Evolutionary conservation across 2,888 invertebrate genomes (phyloP).

Genomic region (Rhaphigaster nebulosa): DNA sequence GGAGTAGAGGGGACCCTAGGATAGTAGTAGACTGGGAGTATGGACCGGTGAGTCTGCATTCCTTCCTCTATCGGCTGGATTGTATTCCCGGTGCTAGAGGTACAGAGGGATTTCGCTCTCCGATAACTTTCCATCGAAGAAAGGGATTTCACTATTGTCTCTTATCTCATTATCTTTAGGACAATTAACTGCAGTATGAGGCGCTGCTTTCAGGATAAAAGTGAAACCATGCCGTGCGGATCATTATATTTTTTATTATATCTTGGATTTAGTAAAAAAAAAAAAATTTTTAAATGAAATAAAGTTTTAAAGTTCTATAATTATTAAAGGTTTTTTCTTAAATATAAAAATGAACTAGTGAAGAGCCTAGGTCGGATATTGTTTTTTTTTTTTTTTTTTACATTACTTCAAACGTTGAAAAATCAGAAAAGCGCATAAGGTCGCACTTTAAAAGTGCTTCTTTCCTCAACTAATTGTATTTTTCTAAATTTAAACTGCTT

Average conservation of each 20-base stretch:
- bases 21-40: neutral
- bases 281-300: too few relatives aligned
- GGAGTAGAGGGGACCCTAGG: neutral
- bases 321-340: too few relatives aligned
- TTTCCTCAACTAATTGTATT: too few relatives aligned
- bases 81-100: neutral
- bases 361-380: too few relatives aligned
- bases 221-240: neutral
- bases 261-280: too few relatives aligned
- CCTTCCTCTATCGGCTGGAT: neutral
- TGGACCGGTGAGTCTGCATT: conserved; percentile 31
- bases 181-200: neutral
- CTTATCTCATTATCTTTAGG: neutral
- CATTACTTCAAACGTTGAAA: too few relatives aligned
- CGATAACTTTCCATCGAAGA: neutral
- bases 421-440: too few relatives aligned
- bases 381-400: too few relatives aligned
- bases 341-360: too few relatives aligned
- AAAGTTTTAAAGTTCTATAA: too few relatives aligned
- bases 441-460: too few relatives aligned
- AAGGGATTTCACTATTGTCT: neutral
- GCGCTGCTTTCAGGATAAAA: neutral
- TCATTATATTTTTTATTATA: neutral
- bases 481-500: too few relatives aligned
- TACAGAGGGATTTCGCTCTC: neutral